These are phyloP conservation scores for Eubasilissa regina DNA, from an alignment of 1,140 invertebrate genomes.

Conservation along the genomic window DNA sequence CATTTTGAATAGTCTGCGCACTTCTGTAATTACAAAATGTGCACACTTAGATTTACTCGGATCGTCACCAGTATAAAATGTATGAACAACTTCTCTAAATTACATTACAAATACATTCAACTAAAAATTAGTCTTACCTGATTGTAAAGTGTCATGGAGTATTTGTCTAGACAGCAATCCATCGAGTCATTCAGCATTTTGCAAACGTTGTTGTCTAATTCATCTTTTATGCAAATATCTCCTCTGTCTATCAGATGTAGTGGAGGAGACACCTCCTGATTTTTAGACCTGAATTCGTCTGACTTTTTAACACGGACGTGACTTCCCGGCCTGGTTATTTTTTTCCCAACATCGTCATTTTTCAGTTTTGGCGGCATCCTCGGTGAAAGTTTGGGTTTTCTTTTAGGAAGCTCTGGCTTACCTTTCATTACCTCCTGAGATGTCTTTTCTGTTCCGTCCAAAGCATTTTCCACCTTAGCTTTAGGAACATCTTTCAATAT, in stretches of 20 bases:
- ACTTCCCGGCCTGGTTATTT: background rate
- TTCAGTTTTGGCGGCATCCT: constrained; percentile 18
- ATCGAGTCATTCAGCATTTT: constrained; percentile 25
- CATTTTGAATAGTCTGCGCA: constrained; percentile 21
- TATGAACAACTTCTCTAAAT: background rate
- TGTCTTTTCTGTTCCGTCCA: background rate
- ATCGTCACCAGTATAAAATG: constrained; percentile 17
- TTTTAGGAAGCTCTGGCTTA: constrained; percentile 55
- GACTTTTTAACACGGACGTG: background rate
- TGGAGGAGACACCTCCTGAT: background rate
- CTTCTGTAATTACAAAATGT: constrained; percentile 21
- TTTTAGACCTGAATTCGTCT: too few relatives aligned
- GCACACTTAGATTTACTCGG: background rate
- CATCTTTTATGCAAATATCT: background rate
- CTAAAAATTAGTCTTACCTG: constrained; percentile 46
- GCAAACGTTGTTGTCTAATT: constrained; percentile 24
- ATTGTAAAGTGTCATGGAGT: constrained; percentile 25
- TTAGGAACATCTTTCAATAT: background rate
- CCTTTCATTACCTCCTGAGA: constrained; percentile 3
- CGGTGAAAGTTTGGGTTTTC: constrained; percentile 53
- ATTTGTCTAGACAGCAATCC: constrained; percentile 38
- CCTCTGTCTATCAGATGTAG: constrained; percentile 5
- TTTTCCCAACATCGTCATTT: background rate
- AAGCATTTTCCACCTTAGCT: background rate
- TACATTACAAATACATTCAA: constrained; percentile 10